Conservation (phyloP, 2,797 vertebrate genomes). For the Crenuchus spilurus region DNA sequence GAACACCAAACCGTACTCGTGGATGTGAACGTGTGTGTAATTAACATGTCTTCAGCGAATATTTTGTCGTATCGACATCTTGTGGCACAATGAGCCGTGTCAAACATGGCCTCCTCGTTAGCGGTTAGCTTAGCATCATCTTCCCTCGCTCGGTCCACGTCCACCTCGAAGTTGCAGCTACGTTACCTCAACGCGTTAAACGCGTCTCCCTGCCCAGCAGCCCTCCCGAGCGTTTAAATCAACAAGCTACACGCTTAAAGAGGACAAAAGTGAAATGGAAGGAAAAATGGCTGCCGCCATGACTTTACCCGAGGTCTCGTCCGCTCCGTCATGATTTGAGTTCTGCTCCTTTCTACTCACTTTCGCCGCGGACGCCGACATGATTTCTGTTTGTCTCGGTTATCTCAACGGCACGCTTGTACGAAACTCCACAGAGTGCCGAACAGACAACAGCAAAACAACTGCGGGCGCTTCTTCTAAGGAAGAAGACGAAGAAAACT, state of each 20-base stretch:
- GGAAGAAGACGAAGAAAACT: conserved; percentile 66
- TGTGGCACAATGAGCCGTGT: conserved; percentile 58
- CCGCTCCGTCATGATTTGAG: conserved; percentile 98
- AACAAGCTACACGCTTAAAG: background rate
- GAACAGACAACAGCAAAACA: background rate
- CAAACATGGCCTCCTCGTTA: conserved; percentile 59
- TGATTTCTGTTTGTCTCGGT: conserved; percentile 67
- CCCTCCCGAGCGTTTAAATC: no score
- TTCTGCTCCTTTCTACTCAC: conserved; percentile 99
- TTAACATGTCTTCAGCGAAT: no score
- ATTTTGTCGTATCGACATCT: no score
- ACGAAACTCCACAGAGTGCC: conserved; percentile 28
- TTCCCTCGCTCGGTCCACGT: no score
- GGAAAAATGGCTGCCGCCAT: conserved; percentile 87
- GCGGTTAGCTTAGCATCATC: conserved; percentile 29
- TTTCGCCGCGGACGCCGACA: conserved; percentile 97
- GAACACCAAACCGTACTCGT: no score
- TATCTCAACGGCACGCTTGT: background rate
- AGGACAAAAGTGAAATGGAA: conserved; percentile 52
- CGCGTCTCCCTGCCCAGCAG: no score
- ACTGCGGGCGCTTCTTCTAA: conserved; percentile 58
- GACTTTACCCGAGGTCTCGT: conserved; percentile 95
- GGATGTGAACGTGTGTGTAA: no score
- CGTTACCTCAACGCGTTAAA: no score
- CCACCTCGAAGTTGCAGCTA: no score